Percentiles rank a stretch among this genome's conserved stretches.
These are phyloP conservation scores for Pseudomyrmex sp. DNA, from an alignment of 1,140 invertebrate genomes.

Conservation along the genomic window DNA sequence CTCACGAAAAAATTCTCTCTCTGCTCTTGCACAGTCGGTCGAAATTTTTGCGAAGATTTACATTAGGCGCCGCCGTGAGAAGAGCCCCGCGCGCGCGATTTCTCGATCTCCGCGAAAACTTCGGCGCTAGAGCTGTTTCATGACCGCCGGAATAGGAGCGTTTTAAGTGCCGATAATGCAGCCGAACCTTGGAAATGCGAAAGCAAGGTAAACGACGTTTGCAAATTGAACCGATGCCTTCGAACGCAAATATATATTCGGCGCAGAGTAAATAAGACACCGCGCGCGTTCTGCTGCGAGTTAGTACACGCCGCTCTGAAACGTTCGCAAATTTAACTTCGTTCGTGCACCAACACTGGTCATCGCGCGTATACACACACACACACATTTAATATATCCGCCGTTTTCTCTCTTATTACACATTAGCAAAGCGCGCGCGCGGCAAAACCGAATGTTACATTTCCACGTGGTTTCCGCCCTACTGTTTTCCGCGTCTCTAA, in stretches of 20 bases:
- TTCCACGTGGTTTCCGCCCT: background rate
- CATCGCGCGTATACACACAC: background rate
- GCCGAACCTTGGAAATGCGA: background rate
- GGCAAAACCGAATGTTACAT: background rate
- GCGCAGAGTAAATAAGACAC: constrained; percentile 42
- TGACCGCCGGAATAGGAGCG: background rate
- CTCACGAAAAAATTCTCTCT: background rate
- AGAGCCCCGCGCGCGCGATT: background rate
- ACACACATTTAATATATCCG: too few relatives aligned
- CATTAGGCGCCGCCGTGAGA: background rate
- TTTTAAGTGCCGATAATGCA: constrained; percentile 51
- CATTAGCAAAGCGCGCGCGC: background rate
- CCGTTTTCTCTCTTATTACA: background rate
- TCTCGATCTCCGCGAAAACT: background rate
- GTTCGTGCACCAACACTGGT: background rate
- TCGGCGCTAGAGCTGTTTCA: background rate
- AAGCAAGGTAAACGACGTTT: constrained; percentile 40
- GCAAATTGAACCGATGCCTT: constrained; percentile 21
- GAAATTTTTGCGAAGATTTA: background rate
- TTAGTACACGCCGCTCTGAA: background rate
- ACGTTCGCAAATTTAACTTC: constrained; percentile 28
- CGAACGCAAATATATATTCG: constrained; percentile 29
- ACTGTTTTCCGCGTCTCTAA: too few relatives aligned
- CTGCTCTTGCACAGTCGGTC: background rate
- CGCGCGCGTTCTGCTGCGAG: background rate